phyloP scores from a whole-genome alignment of 1,140 invertebrate species.

The Ips typographus region DNA sequence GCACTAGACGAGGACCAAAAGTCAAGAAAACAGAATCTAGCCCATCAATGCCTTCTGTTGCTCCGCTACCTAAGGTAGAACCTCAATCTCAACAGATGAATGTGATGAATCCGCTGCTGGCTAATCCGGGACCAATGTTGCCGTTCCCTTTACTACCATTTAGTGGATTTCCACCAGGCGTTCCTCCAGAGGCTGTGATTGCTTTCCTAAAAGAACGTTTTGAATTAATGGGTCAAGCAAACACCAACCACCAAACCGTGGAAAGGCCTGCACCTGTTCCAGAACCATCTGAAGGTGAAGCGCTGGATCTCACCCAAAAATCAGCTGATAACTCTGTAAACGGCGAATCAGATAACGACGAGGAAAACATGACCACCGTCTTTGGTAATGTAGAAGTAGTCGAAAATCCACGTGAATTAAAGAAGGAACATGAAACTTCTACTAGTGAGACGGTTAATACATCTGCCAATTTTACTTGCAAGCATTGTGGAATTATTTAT shows the following conservation, averaged over 20 bases:
- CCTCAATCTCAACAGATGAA: constrained; percentile 26
- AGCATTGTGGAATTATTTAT: constrained; percentile 88
- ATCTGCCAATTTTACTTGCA: constrained; percentile 66
- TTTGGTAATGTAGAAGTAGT: constrained; percentile 45
- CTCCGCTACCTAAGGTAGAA: background rate
- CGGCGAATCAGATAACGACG: constrained; percentile 46
- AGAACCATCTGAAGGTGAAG: constrained; percentile 46
- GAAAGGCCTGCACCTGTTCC: background rate
- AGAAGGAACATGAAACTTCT: constrained; percentile 26
- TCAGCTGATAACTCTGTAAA: constrained; percentile 52
- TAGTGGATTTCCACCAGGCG: constrained; percentile 49
- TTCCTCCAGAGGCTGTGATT: constrained; percentile 36
- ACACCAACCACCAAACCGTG: constrained; percentile 2
- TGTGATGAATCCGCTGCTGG: constrained; percentile 22
- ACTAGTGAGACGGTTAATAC: constrained; percentile 28
- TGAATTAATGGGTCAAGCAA: background rate
- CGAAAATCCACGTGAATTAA: constrained; percentile 12
- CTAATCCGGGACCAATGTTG: constrained; percentile 22
- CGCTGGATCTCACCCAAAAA: constrained; percentile 60
- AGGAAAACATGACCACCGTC: constrained; percentile 37
- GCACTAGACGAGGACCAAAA: constrained; percentile 82
- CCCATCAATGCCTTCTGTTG: background rate
- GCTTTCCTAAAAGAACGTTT: constrained; percentile 21
- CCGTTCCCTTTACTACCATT: constrained; percentile 45
- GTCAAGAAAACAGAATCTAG: constrained; percentile 55